phyloP scores from a whole-genome alignment of 2,888 invertebrate genomes.

The Amblyteles armatorius region DNA sequence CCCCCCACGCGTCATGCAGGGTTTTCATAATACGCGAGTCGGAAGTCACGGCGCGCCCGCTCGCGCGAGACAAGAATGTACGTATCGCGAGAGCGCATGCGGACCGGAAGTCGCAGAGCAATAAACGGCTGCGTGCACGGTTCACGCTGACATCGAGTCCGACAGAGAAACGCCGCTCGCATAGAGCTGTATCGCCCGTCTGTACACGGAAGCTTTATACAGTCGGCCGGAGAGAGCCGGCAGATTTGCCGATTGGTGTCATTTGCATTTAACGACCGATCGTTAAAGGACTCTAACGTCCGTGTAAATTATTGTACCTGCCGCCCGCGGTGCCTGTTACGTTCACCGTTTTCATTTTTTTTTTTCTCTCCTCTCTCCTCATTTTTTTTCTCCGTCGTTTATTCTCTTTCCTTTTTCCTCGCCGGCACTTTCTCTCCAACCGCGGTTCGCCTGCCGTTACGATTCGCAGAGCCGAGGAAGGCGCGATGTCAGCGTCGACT shows the following conservation, averaged over 20 bases:
- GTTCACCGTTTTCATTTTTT: conserved; percentile 24
- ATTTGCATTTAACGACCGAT: conserved; percentile 72
- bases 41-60: not conserved
- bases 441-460: not conserved
- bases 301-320: conserved; percentile 66
- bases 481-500: conserved; percentile 37
- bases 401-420: not conserved
- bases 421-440: not conserved
- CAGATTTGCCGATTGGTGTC: conserved; percentile 71
- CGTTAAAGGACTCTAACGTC: conserved; percentile 69
- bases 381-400: conserved; percentile 10
- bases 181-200: not conserved
- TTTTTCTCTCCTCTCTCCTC: conserved; percentile 18
- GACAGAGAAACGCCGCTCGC: not conserved
- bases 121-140: conserved; percentile 56
- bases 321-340: conserved; percentile 27
- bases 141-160: not conserved
- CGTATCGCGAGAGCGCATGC: conserved; percentile 25
- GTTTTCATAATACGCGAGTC: conserved; percentile 6
- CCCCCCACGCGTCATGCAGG: conserved; percentile 1
- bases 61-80: conserved; percentile 19
- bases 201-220: conserved; percentile 27
- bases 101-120: conserved; percentile 52
- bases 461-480: conserved; percentile 3
- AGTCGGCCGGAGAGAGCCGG: conserved; percentile 14